Evolutionary conservation across 2,888 invertebrate species (phyloP).

Genomic region (Rhopalosiphum nymphaeae): DNA sequence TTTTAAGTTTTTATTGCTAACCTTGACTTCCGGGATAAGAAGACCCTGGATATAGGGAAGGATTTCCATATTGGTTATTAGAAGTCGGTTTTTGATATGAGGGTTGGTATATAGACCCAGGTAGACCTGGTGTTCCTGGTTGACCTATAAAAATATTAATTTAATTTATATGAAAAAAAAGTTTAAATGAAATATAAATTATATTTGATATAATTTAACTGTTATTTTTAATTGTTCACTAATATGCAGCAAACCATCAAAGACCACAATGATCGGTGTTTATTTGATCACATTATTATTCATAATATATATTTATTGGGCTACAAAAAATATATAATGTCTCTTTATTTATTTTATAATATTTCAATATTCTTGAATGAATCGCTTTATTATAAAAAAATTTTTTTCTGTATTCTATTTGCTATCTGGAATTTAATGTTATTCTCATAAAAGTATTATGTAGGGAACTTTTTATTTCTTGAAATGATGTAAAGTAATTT

Average conservation of each 20-base stretch:
- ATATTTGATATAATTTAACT: neutral
- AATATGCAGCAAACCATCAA: neutral
- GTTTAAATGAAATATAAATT: neutral
- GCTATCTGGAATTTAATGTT: neutral
- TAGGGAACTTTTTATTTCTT: neutral
- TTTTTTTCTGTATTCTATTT: neutral
- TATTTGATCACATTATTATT: neutral
- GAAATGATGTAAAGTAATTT: neutral
- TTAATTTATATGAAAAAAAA: neutral
- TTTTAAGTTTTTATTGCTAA: slow-evolving; percentile 70
- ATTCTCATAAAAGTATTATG: neutral
- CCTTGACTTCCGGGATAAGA: slow-evolving; percentile 67
- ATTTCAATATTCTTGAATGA: no score
- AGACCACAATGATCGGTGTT: neutral
- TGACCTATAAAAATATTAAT: slow-evolving; percentile 66
- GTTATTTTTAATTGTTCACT: neutral
- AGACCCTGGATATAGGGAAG: slow-evolving; percentile 17
- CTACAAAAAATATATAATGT: no score
- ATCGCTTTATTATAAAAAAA: no score
- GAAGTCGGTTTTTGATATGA: slow-evolving; percentile 49
- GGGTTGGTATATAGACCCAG: slow-evolving; percentile 67
- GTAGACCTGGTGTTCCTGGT: slow-evolving; percentile 64
- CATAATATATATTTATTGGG: neutral
- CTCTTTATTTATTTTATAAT: no score
- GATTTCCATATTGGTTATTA: slow-evolving; percentile 33